These are phyloP conservation scores for Dasyprocta punctata DNA, from an alignment of 2,113 vertebrate genomes.

Conservation along the genomic window DNA sequence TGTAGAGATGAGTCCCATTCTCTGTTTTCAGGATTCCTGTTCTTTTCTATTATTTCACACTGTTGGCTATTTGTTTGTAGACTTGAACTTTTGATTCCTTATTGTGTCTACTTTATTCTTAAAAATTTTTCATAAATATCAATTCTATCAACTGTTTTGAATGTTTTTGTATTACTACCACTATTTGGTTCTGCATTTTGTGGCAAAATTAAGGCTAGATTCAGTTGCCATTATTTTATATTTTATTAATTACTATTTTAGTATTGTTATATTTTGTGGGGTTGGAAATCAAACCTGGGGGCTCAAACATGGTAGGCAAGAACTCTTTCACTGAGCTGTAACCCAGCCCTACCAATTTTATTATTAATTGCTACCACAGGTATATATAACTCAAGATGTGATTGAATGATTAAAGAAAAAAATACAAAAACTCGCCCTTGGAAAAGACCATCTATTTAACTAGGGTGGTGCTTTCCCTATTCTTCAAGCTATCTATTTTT, in stretches of 20 bases:
- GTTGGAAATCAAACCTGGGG: neutral
- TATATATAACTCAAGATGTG: neutral
- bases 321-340: neutral
- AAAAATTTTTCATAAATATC: neutral
- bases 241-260: neutral
- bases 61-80: neutral
- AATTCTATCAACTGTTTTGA: neutral
- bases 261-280: neutral
- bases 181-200: neutral
- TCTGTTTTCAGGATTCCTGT: neutral
- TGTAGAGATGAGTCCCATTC: neutral
- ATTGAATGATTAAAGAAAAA: neutral
- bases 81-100: slow-evolving; percentile 12
- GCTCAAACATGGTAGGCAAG: neutral
- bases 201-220: slow-evolving; percentile 23
- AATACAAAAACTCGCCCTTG: neutral
- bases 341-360: neutral
- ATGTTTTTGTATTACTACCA: neutral
- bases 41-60: neutral
- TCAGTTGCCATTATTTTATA: neutral
- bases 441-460: neutral
- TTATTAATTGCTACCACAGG: neutral
- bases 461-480: neutral
- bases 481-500: slow-evolving; percentile 25
- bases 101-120: neutral